Percentiles rank a stretch among this genome's conserved stretches.
phyloP scores from a whole-genome alignment of 2,888 invertebrate genomes.

The Drymonia ruficornis region DNA sequence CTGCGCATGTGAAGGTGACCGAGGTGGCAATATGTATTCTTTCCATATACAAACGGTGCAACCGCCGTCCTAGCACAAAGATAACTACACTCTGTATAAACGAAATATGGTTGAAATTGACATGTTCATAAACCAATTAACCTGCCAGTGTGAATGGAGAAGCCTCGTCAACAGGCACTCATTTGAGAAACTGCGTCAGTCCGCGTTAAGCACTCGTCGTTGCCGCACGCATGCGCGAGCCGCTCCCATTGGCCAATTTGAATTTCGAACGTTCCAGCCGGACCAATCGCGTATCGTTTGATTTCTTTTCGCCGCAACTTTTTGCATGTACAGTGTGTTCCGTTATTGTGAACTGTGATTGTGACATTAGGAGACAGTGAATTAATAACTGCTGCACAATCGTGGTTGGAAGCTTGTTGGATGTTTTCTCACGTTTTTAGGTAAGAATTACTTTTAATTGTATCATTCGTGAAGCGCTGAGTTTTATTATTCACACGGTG shows the following conservation, averaged over 20 bases:
- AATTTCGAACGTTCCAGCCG: constrained; percentile 64
- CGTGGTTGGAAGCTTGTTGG: constrained; percentile 65
- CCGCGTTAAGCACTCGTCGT: constrained; percentile 68
- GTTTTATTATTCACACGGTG: constrained; percentile 32
- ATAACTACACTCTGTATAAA: background rate
- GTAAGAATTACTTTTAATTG: constrained; percentile 62
- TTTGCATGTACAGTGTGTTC: constrained; percentile 67
- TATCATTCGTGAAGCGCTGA: constrained; percentile 40
- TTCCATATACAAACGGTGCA: constrained; percentile 39
- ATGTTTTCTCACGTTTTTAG: constrained; percentile 71
- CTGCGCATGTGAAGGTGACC: constrained; percentile 79
- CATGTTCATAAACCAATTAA: constrained; percentile 38
- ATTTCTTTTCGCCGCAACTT: constrained; percentile 72
- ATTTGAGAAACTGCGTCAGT: constrained; percentile 76
- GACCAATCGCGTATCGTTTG: constrained; percentile 74
- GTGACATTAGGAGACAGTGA: constrained; percentile 67
- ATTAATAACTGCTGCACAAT: constrained; percentile 47
- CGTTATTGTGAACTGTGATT: constrained; percentile 68
- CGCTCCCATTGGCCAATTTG: constrained; percentile 59
- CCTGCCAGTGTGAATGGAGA: constrained; percentile 74
- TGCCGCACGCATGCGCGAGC: constrained; percentile 61
- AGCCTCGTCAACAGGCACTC: constrained; percentile 69
- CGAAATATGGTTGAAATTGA: constrained; percentile 31
- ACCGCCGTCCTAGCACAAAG: constrained; percentile 16
- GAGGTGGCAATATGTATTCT: constrained; percentile 63